phyloP scores from a whole-genome alignment of 1,140 invertebrate genomes.

The Pseudomyrmex cubaensis region DNA sequence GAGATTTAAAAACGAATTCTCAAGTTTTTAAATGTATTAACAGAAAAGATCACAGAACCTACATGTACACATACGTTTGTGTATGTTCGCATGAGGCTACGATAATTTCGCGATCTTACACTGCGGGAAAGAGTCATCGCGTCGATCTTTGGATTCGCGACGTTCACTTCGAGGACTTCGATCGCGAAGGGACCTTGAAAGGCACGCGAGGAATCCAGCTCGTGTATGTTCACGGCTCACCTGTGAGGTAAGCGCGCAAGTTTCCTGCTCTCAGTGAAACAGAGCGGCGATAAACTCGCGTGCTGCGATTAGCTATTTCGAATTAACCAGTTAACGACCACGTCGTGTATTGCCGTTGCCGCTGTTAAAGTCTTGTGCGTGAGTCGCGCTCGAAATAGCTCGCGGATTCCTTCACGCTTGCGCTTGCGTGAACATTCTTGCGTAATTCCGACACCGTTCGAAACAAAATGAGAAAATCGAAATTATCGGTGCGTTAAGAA shows the following conservation, averaged over 20 bases:
- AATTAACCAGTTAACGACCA: slow-evolving; percentile 53
- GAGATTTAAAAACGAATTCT: too few species aligned
- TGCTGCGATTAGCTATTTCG: slow-evolving; percentile 56
- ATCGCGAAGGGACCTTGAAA: slow-evolving; percentile 56
- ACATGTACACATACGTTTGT: too few species aligned
- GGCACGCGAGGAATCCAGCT: slow-evolving; percentile 58
- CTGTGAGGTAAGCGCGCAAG: slow-evolving; percentile 24
- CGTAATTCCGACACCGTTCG: slow-evolving; percentile 23
- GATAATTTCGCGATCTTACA: neutral
- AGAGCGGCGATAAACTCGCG: slow-evolving; percentile 56
- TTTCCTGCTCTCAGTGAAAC: slow-evolving; percentile 58
- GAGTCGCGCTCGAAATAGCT: slow-evolving; percentile 54
- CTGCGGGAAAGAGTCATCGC: neutral
- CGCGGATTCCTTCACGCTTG: slow-evolving; percentile 60
- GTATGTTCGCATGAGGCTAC: too few species aligned
- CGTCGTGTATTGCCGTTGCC: slow-evolving; percentile 1
- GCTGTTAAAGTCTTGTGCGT: slow-evolving; percentile 56
- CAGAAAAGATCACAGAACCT: too few species aligned
- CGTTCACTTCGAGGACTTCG: slow-evolving; percentile 34
- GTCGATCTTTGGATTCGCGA: slow-evolving; percentile 7
- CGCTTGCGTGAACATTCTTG: slow-evolving; percentile 15
- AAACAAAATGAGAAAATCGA: slow-evolving; percentile 50
- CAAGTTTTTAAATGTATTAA: too few species aligned
- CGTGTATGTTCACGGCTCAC: slow-evolving; percentile 36
- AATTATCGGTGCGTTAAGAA: slow-evolving; percentile 52